Base-by-base conservation (phyloP, 2,888 invertebrate genomes). In the Drosophila pseudotalamancana region DNA sequence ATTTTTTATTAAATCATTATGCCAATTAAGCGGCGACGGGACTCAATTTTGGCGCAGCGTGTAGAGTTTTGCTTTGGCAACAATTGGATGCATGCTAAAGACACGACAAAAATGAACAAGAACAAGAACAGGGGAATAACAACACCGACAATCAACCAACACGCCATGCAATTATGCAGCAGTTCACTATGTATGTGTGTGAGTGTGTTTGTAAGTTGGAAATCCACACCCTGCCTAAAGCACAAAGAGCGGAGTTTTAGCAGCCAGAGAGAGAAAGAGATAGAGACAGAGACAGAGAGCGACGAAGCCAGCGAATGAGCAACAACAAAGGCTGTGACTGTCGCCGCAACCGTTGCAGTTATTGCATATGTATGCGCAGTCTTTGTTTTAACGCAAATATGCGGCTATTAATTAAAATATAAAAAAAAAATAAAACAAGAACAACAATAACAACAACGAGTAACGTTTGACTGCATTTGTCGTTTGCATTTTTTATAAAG, bases 1-100 rank as follows among this genome's bases (percentile, higher is more conserved):
- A 82, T 79, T 83, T 83, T 86, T 88, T 88, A 87, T 87, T 87
- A 79, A 88, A 87, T 88, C 87, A 88, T 87, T 88, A 83, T 85
- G 87, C 77, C 87, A 87, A 88, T 87, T 87, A 88, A 83, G 85
- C 70, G 64, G 55, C 72, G 59, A 61, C 84, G 43, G 18, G 45
- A 61, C 79, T 79, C 74, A 65, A 70, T 77, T 81, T 81, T 81
- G 64, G 56, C 55, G 54, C 79, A 81, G 82, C 77, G 79, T 82
- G 82, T 80, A 81, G 71, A 62, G 67, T 60, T 77, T 53, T 75
- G 67, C 75, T 60, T 60, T 63, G 66, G 18, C 48, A 63, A 60
- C 54, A 54, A 57, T 64, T 61, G 67, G 64, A 63, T 68, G 73
- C 73, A 72, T 73, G 70, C 54, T 54, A 65, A 65, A 70, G 53